A percentile compares a stretch with the other conserved stretches of the same genome.
Conservation (phyloP, 2,888 invertebrate genomes). For the Zele albiditarsus region DNA sequence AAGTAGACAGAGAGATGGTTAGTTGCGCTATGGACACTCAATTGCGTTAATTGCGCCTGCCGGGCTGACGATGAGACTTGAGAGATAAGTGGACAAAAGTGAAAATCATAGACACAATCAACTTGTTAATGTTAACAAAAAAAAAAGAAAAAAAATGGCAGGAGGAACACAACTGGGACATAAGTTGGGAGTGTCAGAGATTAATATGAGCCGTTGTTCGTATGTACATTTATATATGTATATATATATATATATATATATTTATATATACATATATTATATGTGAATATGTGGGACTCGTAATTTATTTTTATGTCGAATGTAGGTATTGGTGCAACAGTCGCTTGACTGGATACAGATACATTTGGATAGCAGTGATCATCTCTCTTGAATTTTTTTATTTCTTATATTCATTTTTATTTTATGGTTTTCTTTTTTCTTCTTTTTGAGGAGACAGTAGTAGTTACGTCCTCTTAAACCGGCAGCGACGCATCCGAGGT, state of each 20-base stretch:
- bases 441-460: constrained; percentile 23
- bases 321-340: constrained; percentile 34
- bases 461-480: constrained; percentile 12
- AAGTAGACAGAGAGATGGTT: constrained; percentile 16
- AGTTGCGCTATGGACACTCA: constrained; percentile 40
- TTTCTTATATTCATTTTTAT: constrained; percentile 10
- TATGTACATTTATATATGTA: not conserved
- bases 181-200: constrained; percentile 19
- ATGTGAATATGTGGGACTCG: constrained; percentile 9
- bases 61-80: constrained; percentile 33
- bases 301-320: constrained; percentile 26
- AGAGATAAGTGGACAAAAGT: constrained; percentile 38
- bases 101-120: constrained; percentile 36
- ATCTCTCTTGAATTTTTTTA: constrained; percentile 14
- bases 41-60: constrained; percentile 39
- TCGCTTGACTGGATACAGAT: constrained; percentile 11
- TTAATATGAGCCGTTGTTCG: constrained; percentile 8
- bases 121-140: constrained; percentile 5
- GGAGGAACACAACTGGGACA: constrained; percentile 11
- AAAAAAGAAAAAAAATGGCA: not conserved
- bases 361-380: constrained; percentile 10
- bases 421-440: not conserved
- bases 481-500: constrained; percentile 39
- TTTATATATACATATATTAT: not conserved
- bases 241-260: not conserved